Percentiles rank a stretch among this genome's conserved stretches.
Conservation (phyloP, 2,888 invertebrate species). For the Drosophila algonquin region DNA sequence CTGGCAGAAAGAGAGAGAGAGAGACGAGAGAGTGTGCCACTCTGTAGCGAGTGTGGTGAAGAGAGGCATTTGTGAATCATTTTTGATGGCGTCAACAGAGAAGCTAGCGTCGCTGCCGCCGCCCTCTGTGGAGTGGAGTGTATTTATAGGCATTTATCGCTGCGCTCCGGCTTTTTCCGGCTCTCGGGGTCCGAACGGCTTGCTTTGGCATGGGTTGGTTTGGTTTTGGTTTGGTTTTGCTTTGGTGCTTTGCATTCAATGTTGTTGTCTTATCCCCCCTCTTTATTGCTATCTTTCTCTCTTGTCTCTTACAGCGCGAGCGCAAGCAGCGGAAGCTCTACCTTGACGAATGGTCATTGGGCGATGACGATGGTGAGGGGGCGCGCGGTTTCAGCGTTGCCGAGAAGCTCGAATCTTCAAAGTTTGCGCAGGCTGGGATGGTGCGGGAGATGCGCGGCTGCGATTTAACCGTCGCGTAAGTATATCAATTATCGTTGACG, state of each 20-base stretch:
- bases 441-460: constrained; percentile 94
- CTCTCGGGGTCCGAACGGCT: constrained; percentile 4
- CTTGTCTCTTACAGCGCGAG: constrained; percentile 88
- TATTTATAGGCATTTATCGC: constrained; percentile 48
- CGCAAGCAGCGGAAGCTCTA: constrained; percentile 96
- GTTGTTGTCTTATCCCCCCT: not conserved
- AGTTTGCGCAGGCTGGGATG: constrained; percentile 91
- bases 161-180: constrained; percentile 40
- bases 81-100: not conserved
- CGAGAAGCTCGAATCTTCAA: constrained; percentile 92
- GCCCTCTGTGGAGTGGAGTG: constrained; percentile 29
- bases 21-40: not conserved
- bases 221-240: constrained; percentile 2
- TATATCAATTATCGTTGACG: constrained; percentile 44
- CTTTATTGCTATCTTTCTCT: constrained; percentile 8
- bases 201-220: not conserved
- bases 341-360: constrained; percentile 96
- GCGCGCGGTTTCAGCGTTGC: constrained; percentile 94
- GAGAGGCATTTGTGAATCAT: not conserved
- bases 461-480: constrained; percentile 89
- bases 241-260: constrained; percentile 10
- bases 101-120: not conserved
- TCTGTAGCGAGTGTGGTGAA: not conserved
- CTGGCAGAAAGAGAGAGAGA: not conserved
- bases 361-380: constrained; percentile 91